Evolutionary conservation across 2,113 vertebrate genomes (phyloP), one percentile per base, ranked within the genome.

Genomic region (Python bivittatus): DNA sequence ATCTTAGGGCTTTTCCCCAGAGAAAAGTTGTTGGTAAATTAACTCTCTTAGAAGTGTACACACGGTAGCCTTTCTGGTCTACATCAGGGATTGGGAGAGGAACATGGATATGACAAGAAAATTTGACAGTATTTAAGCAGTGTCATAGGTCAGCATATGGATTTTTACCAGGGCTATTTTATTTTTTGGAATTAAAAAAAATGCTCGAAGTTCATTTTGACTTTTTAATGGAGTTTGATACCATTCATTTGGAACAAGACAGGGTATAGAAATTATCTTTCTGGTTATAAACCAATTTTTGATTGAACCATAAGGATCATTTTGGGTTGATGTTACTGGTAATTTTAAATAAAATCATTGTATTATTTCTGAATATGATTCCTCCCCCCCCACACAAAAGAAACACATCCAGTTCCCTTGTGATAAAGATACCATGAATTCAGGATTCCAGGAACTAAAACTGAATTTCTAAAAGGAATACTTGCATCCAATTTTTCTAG

Each of bases 11-110:
- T 98, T 98, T 98, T 13, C 91, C 98, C 98, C 97, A 92, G 98
- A 98, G 98, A 97, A 97, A 97, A 97, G 96, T 97, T 96, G 96
- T 97, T 97, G 97, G 97, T 97, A 98, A 98, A 98, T 99, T 98
- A 98, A 98, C 98, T 97, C 97, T 98, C 93, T 92, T 97, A 98
- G 97, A 98, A 96, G 97, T 96, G 95, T 96, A 97, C 96, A 96
- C 97, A 97, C 95, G 95, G 98, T 98, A 98, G 97, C 97, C 88
- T 95, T 96, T 96, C 98, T 98, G 98, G 95, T 96, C 93, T 96
- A 95, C 97, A 95, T 98, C 98, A 98, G 54, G 94, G 95, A 84
- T 95, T 94, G 91, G 96, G 96, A 96, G 98, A 97, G 97, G 98
- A 98, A 98, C 95, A 97, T 94, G 97, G 96, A 97, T 97, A 97